Conservation (phyloP, 30 jellyfish, hydroid and myxozoan genomes). For the Sanderia malayensis region DNA sequence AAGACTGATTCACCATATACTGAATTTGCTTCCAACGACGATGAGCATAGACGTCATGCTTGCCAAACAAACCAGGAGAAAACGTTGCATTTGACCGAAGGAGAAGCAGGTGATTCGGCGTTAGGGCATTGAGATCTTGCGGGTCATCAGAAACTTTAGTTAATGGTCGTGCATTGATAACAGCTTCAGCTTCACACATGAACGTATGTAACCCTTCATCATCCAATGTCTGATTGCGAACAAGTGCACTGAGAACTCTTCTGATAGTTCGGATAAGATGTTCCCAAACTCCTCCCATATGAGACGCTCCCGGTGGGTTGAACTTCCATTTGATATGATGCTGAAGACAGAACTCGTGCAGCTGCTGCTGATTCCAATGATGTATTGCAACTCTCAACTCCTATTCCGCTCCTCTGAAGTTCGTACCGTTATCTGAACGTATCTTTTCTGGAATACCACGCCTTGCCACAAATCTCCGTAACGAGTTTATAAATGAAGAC, state of each 20-base stretch:
- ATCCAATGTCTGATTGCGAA: slow-evolving; percentile 24
- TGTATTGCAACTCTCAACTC: not conserved
- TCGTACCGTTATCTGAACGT: not conserved
- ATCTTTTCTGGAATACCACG: slow-evolving; percentile 26
- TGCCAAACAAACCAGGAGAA: not conserved
- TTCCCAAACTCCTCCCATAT: slow-evolving; percentile 17
- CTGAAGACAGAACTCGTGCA: slow-evolving; percentile 52
- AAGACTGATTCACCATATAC: not conserved
- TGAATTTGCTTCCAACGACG: not conserved
- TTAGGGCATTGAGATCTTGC: not conserved
- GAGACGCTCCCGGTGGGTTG: slow-evolving; percentile 3
- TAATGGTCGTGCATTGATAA: not conserved
- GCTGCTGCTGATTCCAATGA: slow-evolving; percentile 13
- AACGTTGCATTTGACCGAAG: slow-evolving; percentile 8
- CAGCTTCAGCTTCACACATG: not conserved
- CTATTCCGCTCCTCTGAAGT: not conserved
- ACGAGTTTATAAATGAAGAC: slow-evolving; percentile 22
- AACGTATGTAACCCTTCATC: slow-evolving; percentile 42
- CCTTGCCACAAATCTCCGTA: slow-evolving; percentile 30
- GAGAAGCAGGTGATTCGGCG: slow-evolving; percentile 51
- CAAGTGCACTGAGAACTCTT: slow-evolving; percentile 8
- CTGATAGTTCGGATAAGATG: slow-evolving; percentile 45
- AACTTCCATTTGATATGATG: not conserved
- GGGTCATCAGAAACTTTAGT: slow-evolving; percentile 1
- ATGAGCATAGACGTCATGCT: not conserved